Evolutionary conservation across 2,888 invertebrate genomes (phyloP).

Genomic region (Pristionchus japonicus): DNA sequence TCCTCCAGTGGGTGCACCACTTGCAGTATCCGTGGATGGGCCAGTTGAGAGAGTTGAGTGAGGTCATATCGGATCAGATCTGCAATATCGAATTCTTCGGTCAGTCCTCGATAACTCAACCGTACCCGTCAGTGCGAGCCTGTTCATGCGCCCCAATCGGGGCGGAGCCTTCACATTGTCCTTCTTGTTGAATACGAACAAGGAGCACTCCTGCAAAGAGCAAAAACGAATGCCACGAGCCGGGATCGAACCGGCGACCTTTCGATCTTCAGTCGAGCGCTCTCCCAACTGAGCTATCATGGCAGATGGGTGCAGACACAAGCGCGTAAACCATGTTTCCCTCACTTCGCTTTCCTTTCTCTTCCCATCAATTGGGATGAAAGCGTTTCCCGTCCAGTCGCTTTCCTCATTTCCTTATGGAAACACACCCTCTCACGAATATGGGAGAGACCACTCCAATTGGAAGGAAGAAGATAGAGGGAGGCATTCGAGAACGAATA

Average conservation of each 20-base stretch:
- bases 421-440: constrained; percentile 10
- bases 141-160: constrained; percentile 69
- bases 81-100: not conserved
- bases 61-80: constrained; percentile 61
- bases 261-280: constrained; percentile 75
- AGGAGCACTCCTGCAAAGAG: constrained; percentile 62
- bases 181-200: constrained; percentile 70
- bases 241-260: constrained; percentile 74
- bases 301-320: not conserved
- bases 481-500: not conserved
- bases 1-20: constrained; percentile 67
- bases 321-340: not conserved
- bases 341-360: not conserved
- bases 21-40: constrained; percentile 70
- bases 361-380: not conserved
- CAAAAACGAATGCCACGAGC: constrained; percentile 61
- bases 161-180: constrained; percentile 71
- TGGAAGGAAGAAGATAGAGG: not conserved
- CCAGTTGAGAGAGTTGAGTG: constrained; percentile 65
- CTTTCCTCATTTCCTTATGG: constrained; percentile 34
- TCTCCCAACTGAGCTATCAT: constrained; percentile 74
- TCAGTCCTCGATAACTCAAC: not conserved
- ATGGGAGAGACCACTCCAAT: not conserved
- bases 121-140: constrained; percentile 65
- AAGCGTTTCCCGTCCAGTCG: not conserved